A percentile compares a stretch with the other conserved stretches of the same genome.
phyloP scores from a whole-genome alignment of 2,888 invertebrate genomes.

The Agriopis marginaria region DNA sequence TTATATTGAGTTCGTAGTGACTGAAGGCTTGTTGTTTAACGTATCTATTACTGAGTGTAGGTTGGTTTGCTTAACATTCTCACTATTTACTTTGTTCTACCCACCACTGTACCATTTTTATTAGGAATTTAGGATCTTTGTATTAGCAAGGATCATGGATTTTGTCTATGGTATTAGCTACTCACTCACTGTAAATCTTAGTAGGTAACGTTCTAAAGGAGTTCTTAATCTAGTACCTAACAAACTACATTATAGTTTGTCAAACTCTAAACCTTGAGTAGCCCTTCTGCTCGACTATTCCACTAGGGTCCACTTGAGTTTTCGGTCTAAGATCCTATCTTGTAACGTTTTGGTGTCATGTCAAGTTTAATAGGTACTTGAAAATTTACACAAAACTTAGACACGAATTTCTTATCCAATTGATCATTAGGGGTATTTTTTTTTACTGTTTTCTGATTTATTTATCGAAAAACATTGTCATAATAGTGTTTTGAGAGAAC shows the following conservation, averaged over 20 bases:
- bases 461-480: background rate
- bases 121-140: background rate
- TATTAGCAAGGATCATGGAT: too few species aligned
- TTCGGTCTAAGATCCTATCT: background rate
- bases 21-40: constrained; percentile 17
- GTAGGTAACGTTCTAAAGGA: background rate
- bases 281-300: background rate
- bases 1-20: constrained; percentile 4
- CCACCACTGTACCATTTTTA: background rate
- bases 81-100: constrained; percentile 14
- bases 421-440: background rate
- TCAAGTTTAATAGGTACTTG: background rate
- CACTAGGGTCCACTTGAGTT: background rate
- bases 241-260: background rate
- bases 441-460: too few species aligned
- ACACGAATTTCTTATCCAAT: background rate
- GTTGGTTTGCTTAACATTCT: constrained; percentile 21
- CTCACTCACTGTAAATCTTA: background rate
- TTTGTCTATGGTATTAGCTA: too few species aligned
- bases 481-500: background rate
- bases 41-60: constrained; percentile 21
- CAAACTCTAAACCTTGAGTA: background rate
- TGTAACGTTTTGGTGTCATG: background rate
- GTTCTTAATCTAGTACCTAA: background rate
- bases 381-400: background rate